Percentiles rank a stretch among this genome's conserved stretches.
phyloP scores from a whole-genome alignment of 1,140 invertebrate genomes.

The Heliconius nattereri region DNA sequence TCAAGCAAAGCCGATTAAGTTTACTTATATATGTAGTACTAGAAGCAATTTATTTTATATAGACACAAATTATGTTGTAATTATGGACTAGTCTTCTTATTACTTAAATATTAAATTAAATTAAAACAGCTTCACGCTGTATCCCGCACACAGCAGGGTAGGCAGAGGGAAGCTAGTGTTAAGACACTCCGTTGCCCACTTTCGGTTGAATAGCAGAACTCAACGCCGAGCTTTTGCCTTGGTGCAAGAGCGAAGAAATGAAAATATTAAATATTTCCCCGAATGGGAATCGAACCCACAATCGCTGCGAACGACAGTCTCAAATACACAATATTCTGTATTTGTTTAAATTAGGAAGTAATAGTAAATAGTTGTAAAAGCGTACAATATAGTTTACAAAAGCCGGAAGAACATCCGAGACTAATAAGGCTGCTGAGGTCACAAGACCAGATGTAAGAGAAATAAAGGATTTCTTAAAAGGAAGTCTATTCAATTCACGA shows the following conservation, averaged over 20 bases:
- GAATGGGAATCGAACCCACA: too few relatives aligned
- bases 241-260: too few relatives aligned
- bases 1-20: slow-evolving; percentile 22
- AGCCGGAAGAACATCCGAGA: slow-evolving; percentile 30
- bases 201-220: too few relatives aligned
- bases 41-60: slow-evolving; percentile 16
- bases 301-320: too few relatives aligned
- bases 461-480: slow-evolving; percentile 25
- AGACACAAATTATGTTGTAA: neutral
- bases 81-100: neutral
- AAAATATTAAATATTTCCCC: too few relatives aligned
- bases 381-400: neutral
- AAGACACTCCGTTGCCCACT: too few relatives aligned
- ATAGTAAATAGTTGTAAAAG: neutral
- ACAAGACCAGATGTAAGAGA: neutral
- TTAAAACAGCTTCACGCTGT: too few relatives aligned
- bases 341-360: neutral
- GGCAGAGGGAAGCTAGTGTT: too few relatives aligned
- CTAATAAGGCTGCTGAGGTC: slow-evolving; percentile 22
- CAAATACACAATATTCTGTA: neutral
- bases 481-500: slow-evolving; percentile 30
- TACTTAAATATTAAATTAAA: neutral
- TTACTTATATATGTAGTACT: neutral
- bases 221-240: too few relatives aligned
- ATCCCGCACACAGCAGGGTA: too few relatives aligned